Evolutionary conservation across 2,797 vertebrate species (phyloP).

Genomic region (Steatocranus sp.): DNA sequence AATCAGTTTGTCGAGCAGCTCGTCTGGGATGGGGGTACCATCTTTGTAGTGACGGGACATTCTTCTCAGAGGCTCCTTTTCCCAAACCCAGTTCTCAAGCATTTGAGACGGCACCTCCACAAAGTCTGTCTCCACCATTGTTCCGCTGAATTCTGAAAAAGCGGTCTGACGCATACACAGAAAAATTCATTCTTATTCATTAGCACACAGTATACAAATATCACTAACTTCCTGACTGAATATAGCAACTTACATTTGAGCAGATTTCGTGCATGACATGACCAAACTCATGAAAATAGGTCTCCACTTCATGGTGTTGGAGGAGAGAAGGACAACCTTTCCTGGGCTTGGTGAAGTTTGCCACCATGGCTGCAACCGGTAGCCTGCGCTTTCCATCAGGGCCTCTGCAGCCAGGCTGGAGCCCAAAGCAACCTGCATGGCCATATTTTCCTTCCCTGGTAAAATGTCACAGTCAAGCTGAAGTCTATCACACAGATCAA

Average conservation of each 20-base stretch:
- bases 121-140: conserved; percentile 92
- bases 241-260: conserved; percentile 79
- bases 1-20: conserved; percentile 85
- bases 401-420: conserved; percentile 85
- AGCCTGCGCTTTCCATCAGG: conserved; percentile 83
- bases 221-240: neutral
- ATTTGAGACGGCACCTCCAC: conserved; percentile 96
- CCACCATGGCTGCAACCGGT: conserved; percentile 89
- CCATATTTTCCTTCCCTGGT: conserved; percentile 92
- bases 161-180: conserved; percentile 70
- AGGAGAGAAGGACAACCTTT: conserved; percentile 81
- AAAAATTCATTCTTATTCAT: neutral
- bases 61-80: conserved; percentile 85
- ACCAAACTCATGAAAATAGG: conserved; percentile 95
- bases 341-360: conserved; percentile 85
- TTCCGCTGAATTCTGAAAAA: conserved; percentile 93
- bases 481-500: neutral
- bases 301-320: conserved; percentile 92
- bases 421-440: conserved; percentile 92
- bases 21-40: conserved; percentile 78
- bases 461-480: neutral
- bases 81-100: conserved; percentile 98
- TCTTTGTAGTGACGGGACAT: conserved; percentile 91
- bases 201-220: neutral
- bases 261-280: conserved; percentile 97